phyloP scores from a whole-genome alignment of 92 coral and sea anemone genomes.

The Epizoanthus ramosus region DNA sequence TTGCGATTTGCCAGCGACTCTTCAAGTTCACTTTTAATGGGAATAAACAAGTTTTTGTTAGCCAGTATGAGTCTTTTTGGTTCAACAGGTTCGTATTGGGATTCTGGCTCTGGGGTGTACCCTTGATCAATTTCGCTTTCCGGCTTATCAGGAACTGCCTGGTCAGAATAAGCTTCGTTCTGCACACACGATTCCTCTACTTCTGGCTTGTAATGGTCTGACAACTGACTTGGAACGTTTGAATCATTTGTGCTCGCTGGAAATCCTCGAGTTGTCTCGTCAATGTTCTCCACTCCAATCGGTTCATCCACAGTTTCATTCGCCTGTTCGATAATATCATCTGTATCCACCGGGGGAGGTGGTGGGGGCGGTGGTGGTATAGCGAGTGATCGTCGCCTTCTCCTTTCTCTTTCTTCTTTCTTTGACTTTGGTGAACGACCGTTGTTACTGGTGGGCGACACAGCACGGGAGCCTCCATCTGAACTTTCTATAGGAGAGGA shows the following conservation, averaged over 20 bases:
- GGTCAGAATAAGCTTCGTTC: not conserved
- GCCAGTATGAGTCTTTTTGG: not conserved
- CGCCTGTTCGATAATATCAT: not conserved
- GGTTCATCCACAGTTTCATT: not conserved
- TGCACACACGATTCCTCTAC: not conserved
- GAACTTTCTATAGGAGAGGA: conserved; percentile 37
- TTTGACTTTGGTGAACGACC: conserved; percentile 42
- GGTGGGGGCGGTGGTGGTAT: conserved; percentile 84
- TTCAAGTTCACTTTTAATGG: conserved; percentile 2
- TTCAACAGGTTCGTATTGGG: conserved; percentile 15
- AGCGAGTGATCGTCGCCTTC: conserved; percentile 33
- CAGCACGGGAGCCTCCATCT: not conserved
- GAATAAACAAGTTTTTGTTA: conserved; percentile 4
- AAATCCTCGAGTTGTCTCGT: not conserved
- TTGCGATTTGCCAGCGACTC: not conserved
- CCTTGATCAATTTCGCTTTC: not conserved
- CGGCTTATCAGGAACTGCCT: not conserved
- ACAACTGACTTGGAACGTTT: not conserved
- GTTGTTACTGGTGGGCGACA: conserved; percentile 5
- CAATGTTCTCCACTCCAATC: not conserved
- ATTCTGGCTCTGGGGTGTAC: not conserved
- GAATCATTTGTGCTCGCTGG: too few species aligned
- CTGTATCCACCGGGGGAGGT: conserved; percentile 63
- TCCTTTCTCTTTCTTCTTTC: conserved; percentile 48
- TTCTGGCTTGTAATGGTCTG: not conserved